These are phyloP conservation scores for Vombatus ursinus DNA, from an alignment of 2,113 vertebrate species.

Conservation along the genomic window DNA sequence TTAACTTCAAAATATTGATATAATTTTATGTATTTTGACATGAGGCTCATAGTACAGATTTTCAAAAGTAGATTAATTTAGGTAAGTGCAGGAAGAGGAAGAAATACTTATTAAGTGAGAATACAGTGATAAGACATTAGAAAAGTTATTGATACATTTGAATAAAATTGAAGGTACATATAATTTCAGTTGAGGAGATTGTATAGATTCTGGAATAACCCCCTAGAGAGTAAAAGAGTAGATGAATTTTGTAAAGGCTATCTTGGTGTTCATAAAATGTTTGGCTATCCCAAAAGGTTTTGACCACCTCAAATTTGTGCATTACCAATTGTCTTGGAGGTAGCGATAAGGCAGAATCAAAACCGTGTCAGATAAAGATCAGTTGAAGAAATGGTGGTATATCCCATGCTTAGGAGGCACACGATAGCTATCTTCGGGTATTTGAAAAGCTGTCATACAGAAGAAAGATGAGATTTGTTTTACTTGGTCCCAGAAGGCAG, in stretches of 20 bases:
- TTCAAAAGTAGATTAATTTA: background rate
- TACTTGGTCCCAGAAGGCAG: background rate
- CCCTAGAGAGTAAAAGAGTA: background rate
- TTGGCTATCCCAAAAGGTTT: background rate
- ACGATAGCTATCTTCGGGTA: background rate
- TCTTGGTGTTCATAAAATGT: background rate
- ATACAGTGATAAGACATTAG: background rate
- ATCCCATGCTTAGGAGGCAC: background rate
- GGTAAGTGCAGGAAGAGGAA: background rate
- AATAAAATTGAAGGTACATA: background rate
- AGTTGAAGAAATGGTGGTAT: background rate
- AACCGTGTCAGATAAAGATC: background rate
- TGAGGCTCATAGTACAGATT: background rate
- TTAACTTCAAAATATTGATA: background rate
- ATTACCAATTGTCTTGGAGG: background rate
- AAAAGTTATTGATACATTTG: background rate
- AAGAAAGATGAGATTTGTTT: background rate
- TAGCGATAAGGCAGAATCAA: background rate
- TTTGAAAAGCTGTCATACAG: background rate
- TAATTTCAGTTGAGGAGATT: background rate
- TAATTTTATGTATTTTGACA: constrained; percentile 31
- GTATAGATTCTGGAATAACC: background rate
- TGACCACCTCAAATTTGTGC: background rate
- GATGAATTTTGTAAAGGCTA: background rate
- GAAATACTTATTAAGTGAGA: background rate